These are phyloP conservation scores for Heteromyza rotundicornis DNA, from an alignment of 2,888 invertebrate species.

Conservation along the genomic window DNA sequence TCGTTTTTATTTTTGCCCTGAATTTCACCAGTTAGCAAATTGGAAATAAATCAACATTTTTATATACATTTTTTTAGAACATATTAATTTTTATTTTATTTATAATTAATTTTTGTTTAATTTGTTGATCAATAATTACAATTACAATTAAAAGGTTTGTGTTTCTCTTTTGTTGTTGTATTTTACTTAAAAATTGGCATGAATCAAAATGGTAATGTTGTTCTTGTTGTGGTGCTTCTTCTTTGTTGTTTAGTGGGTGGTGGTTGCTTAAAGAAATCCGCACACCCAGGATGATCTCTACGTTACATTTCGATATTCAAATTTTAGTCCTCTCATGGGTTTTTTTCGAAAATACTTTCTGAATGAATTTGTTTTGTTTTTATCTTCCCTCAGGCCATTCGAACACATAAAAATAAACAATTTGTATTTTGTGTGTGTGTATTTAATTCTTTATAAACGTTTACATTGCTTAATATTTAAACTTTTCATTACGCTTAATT, in stretches of 20 bases:
- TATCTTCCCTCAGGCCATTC: no score
- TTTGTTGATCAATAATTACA: slow-evolving; percentile 9
- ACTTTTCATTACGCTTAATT: slow-evolving; percentile 4
- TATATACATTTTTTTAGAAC: no score
- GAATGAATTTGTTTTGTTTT: slow-evolving; percentile 10
- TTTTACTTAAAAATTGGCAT: slow-evolving; percentile 18
- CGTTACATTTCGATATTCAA: no score
- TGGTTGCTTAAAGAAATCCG: no score
- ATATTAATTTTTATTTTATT: slow-evolving; percentile 8
- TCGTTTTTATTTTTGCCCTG: no score
- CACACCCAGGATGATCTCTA: no score
- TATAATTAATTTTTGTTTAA: slow-evolving; percentile 1
- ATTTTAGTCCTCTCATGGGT: no score
- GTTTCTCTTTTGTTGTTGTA: not conserved
- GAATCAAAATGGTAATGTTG: slow-evolving; percentile 20
- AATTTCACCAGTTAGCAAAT: no score
- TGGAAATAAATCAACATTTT: no score
- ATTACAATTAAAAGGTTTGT: slow-evolving; percentile 20
- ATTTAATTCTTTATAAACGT: not conserved
- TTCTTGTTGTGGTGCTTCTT: not conserved
- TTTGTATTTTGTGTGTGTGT: slow-evolving; percentile 1
- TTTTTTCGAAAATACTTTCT: no score
- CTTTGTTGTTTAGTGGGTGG: not conserved
- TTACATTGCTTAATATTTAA: slow-evolving; percentile 8
- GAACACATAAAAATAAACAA: slow-evolving; percentile 17